phyloP scores from a whole-genome alignment of 2,888 invertebrate species.

The Apantesis nais region DNA sequence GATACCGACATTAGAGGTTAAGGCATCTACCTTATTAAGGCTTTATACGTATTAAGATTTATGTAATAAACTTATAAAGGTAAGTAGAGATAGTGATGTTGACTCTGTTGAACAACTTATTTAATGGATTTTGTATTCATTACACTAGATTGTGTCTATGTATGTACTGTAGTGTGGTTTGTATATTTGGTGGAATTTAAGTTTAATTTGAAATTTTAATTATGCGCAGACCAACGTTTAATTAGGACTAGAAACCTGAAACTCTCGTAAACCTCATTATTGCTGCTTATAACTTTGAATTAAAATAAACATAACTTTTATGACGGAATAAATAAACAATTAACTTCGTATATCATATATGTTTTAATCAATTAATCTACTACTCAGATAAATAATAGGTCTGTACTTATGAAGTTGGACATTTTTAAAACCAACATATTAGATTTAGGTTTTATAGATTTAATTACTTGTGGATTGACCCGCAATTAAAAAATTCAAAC shows the following conservation, averaged over 20 bases:
- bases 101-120: conserved; percentile 11
- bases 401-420: no score
- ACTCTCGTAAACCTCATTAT: not conserved
- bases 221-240: not conserved
- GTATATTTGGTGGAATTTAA: not conserved
- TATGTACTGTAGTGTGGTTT: not conserved
- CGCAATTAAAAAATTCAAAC: no score
- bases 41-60: conserved; percentile 65
- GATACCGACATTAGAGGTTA: conserved; percentile 57
- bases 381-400: not conserved
- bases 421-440: no score
- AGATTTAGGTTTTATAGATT: no score
- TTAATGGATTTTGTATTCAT: conserved; percentile 2
- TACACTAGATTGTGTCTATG: not conserved
- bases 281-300: not conserved
- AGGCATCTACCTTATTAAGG: conserved; percentile 65
- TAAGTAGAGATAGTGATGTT: conserved; percentile 34
- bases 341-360: not conserved
- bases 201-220: not conserved
- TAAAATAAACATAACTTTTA: not conserved
- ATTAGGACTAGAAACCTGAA: not conserved
- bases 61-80: conserved; percentile 76
- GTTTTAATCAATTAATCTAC: not conserved
- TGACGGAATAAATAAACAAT: not conserved
- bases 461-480: no score